phyloP scores from a whole-genome alignment of 2,113 vertebrate species.

The Diphyllodes magnificus region DNA sequence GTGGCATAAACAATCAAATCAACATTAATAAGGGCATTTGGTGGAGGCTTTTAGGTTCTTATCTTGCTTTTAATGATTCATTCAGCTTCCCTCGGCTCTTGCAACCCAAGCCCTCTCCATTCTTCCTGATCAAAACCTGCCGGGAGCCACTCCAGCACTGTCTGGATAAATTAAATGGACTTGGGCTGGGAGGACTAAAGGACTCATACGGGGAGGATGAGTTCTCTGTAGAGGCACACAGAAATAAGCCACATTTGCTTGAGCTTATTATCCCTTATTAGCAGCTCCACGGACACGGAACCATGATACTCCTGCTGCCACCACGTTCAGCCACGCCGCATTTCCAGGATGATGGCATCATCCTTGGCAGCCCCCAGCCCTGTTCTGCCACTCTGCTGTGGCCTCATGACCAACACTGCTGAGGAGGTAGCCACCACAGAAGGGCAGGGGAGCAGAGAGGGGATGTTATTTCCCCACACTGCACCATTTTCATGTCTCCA shows the following conservation, averaged over 20 bases:
- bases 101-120: background rate
- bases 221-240: background rate
- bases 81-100: background rate
- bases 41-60: background rate
- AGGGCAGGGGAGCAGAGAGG: background rate
- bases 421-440: fast-evolving
- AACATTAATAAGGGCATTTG: background rate
- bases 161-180: background rate
- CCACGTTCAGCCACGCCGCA: fast-evolving
- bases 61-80: background rate
- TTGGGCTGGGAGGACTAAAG: background rate
- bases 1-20: conserved; percentile 17
- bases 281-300: background rate
- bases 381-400: fast-evolving
- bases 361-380: background rate
- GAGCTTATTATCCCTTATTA: background rate
- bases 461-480: background rate
- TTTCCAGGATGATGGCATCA: background rate
- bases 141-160: background rate
- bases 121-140: background rate
- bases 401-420: background rate
- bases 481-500: background rate
- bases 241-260: background rate
- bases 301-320: background rate
- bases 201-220: background rate